Conservation (phyloP, 2,113 vertebrate genomes). For the Rhizomys pruinosus region DNA sequence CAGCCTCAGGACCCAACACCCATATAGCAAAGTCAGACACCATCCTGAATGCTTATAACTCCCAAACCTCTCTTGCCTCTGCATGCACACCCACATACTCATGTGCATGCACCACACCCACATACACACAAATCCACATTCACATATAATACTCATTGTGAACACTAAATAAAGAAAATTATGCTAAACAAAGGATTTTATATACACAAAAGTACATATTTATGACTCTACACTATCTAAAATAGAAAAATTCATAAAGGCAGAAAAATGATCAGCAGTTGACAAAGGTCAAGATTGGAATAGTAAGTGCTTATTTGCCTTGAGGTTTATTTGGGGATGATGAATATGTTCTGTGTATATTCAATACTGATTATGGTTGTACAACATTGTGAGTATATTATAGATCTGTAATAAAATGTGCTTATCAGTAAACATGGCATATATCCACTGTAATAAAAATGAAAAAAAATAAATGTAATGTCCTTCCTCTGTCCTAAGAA, state of each 20-base stretch:
- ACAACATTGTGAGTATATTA: too few relatives aligned
- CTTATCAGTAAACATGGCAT: too few relatives aligned
- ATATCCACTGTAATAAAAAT: too few relatives aligned
- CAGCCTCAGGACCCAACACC: neutral
- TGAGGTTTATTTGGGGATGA: too few relatives aligned
- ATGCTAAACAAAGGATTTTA: neutral
- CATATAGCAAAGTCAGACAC: neutral
- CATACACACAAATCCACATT: neutral
- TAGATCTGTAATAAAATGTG: too few relatives aligned
- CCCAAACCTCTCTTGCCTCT: neutral
- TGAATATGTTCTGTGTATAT: too few relatives aligned
- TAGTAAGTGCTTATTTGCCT: too few relatives aligned
- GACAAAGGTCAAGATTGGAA: neutral
- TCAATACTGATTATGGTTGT: too few relatives aligned
- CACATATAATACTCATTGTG: neutral
- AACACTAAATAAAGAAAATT: neutral
- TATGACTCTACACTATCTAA: too few relatives aligned
- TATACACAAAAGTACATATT: constrained; percentile 47
- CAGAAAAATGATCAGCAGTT: neutral
- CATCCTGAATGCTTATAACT: neutral
- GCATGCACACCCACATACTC: neutral
- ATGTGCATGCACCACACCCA: neutral
- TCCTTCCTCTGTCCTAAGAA: too few relatives aligned
- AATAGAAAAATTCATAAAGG: constrained; percentile 37
- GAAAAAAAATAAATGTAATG: too few relatives aligned